Evolutionary conservation across 1,140 invertebrate genomes (phyloP).

Genomic region (Cepaea nemoralis): DNA sequence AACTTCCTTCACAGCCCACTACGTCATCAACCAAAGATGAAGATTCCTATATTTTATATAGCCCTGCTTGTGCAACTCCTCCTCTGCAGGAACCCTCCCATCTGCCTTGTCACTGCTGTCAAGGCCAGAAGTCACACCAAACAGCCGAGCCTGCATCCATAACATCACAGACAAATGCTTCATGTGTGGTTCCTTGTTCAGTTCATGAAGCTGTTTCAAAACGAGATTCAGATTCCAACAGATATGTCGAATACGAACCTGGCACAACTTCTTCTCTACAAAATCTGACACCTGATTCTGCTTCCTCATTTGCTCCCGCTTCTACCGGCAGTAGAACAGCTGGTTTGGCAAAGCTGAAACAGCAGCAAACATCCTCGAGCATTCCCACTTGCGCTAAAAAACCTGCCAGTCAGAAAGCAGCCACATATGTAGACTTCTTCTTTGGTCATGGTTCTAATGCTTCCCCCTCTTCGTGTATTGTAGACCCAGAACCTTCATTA

Average conservation of each 20-base stretch:
- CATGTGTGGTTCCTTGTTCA: too few relatives aligned
- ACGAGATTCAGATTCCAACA: neutral
- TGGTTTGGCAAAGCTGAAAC: neutral
- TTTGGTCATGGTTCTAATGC: too few relatives aligned
- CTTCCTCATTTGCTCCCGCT: neutral
- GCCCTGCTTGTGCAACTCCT: neutral
- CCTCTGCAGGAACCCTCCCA: neutral
- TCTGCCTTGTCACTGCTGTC: slow-evolving; percentile 42
- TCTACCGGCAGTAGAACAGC: neutral
- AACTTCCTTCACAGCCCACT: too few relatives aligned
- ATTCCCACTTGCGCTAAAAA: neutral
- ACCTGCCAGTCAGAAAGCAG: too few relatives aligned
- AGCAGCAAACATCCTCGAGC: neutral
- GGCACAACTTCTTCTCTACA: neutral
- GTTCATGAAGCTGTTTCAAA: neutral
- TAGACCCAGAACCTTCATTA: too few relatives aligned
- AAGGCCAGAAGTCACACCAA: slow-evolving; percentile 23
- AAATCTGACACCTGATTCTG: neutral
- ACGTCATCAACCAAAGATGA: neutral
- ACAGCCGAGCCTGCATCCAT: neutral
- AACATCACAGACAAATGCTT: neutral
- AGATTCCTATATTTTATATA: neutral
- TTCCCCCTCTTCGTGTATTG: too few relatives aligned
- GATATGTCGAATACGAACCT: slow-evolving; percentile 8
- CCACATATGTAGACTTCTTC: too few relatives aligned